Conservation (phyloP, 2,113 vertebrate genomes). For the Cephalopholis sonnerati region DNA sequence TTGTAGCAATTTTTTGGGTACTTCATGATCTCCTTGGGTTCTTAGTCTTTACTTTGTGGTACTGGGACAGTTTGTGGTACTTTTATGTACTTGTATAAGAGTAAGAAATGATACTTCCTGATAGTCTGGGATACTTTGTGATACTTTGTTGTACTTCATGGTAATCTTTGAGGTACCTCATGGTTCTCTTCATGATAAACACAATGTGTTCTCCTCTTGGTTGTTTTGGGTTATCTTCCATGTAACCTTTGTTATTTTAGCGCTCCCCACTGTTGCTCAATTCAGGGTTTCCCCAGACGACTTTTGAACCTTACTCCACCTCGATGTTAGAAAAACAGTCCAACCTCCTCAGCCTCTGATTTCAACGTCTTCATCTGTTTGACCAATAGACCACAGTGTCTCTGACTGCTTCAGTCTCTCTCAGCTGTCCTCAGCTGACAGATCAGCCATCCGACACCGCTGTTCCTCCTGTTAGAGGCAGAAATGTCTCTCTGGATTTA, state of each 20-base stretch:
- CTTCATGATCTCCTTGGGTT: neutral
- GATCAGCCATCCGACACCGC: constrained; percentile 61
- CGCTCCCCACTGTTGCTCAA: neutral
- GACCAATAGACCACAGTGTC: neutral
- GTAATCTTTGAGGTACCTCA: too few relatives aligned
- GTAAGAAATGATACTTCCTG: neutral
- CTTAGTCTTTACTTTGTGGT: neutral
- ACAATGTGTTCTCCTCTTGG: neutral
- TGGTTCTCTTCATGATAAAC: neutral
- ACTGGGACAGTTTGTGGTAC: neutral
- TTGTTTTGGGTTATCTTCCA: neutral
- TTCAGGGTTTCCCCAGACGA: constrained; percentile 4
- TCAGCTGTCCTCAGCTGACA: constrained; percentile 60
- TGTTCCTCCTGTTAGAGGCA: constrained; percentile 21
- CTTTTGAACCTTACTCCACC: neutral
- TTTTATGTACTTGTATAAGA: neutral
- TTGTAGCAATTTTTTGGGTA: neutral
- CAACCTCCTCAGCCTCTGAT: neutral
- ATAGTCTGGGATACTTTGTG: neutral
- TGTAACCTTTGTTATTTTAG: neutral
- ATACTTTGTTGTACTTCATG: neutral
- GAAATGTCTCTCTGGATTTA: constrained; percentile 56
- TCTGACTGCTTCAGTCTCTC: neutral
- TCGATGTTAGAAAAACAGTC: neutral
- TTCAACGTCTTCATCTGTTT: constrained; percentile 16